phyloP scores from a whole-genome alignment of 2,797 vertebrate genomes.

The Diplodus sargus region DNA sequence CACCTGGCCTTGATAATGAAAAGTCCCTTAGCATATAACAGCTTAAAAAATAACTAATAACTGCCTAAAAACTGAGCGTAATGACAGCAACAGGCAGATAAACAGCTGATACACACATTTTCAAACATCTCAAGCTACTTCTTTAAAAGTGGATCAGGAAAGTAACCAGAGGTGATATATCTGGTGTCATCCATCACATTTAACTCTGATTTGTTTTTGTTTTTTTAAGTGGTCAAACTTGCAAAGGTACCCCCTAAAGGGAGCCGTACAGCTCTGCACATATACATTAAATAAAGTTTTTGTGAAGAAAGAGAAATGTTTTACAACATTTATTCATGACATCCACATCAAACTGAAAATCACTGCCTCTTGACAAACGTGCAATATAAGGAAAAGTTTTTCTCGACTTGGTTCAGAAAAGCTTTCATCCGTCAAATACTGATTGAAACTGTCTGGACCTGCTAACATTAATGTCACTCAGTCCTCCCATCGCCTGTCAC shows the following conservation, averaged over 20 bases:
- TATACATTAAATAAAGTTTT: not conserved
- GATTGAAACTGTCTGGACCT: slow-evolving; percentile 19
- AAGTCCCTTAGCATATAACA: too few species aligned
- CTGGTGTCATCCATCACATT: not conserved
- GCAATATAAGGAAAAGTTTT: not conserved
- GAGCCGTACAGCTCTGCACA: not conserved
- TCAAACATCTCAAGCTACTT: not conserved
- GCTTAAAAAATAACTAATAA: too few species aligned
- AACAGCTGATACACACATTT: not conserved
- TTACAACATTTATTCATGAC: not conserved
- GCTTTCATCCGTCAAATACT: slow-evolving; percentile 4
- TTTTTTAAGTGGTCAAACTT: not conserved
- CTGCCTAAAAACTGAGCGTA: not conserved
- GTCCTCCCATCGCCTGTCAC: slow-evolving; percentile 43
- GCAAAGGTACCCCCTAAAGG: not conserved
- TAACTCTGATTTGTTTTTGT: too few species aligned
- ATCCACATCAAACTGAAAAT: slow-evolving; percentile 5
- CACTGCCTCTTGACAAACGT: not conserved
- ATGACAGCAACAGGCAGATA: not conserved
- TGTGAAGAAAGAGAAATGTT: not conserved
- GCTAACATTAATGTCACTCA: slow-evolving; percentile 18
- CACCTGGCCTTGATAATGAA: too few species aligned
- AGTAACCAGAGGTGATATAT: not conserved
- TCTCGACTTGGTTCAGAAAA: slow-evolving; percentile 1
- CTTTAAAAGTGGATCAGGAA: too few species aligned